phyloP scores from a whole-genome alignment of 2,888 invertebrate species.

The Xestia ashworthii region DNA sequence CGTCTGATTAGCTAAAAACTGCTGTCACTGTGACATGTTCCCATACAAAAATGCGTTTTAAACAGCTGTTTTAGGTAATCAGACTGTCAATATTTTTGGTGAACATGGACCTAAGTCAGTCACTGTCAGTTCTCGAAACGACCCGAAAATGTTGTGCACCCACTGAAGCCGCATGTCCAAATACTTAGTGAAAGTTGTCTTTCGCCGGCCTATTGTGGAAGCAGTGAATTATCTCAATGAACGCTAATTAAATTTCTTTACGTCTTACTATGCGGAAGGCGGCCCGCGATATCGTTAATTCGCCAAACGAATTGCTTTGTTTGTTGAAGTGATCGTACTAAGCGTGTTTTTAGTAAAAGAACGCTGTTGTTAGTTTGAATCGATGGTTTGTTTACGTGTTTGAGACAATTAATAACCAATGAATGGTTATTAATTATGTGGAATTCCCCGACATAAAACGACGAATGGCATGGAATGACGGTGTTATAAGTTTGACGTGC shows the following conservation, averaged over 20 bases:
- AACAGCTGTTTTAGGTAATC: too few relatives aligned
- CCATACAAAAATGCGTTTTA: too few relatives aligned
- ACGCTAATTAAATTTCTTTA: slow-evolving; percentile 87
- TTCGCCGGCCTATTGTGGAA: slow-evolving; percentile 80
- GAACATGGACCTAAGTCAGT: too few relatives aligned
- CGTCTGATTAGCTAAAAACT: too few relatives aligned
- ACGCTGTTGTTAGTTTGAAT: slow-evolving; percentile 48
- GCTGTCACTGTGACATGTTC: too few relatives aligned
- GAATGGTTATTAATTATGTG: background rate
- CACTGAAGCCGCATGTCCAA: slow-evolving; percentile 62
- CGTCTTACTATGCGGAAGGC: slow-evolving; percentile 80
- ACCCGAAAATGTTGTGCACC: slow-evolving; percentile 2
- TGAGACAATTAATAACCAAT: too few relatives aligned
- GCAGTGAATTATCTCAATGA: slow-evolving; percentile 86
- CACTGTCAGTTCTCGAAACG: background rate
- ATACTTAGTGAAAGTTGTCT: slow-evolving; percentile 80
- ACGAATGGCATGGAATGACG: too few relatives aligned
- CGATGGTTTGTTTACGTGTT: slow-evolving; percentile 44
- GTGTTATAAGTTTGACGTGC: too few relatives aligned
- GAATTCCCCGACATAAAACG: too few relatives aligned
- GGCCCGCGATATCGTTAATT: slow-evolving; percentile 77
- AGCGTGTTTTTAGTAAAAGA: slow-evolving; percentile 64
- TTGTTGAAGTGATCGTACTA: slow-evolving; percentile 75
- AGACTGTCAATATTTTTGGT: too few relatives aligned
- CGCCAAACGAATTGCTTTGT: slow-evolving; percentile 79